Evolutionary conservation across 2,888 invertebrate species (phyloP), one percentile per base, ranked within the genome.

Genomic region (Beris chalybata): DNA sequence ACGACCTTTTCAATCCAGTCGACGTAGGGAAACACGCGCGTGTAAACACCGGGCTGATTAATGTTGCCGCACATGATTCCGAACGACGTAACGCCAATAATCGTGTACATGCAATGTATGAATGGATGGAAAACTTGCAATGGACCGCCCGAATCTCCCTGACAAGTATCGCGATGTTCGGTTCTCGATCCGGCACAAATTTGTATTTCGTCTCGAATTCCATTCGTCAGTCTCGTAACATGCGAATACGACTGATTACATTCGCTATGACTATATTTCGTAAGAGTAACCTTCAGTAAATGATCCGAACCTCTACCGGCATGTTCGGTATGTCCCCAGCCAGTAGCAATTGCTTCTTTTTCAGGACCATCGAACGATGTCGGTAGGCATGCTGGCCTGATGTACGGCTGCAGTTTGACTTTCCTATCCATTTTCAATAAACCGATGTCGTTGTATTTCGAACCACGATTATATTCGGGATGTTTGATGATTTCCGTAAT

Each of bases 141-240:
- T 2, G 86, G 85, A 4, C 86, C 86, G 29, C 87, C 87, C 50
- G 85, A 85, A 76, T 87, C 86, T 13, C 86, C 85, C 38, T 53
- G 64, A 15, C 65, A 66, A n/a, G 59, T 65, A 45, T 69, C 69
- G 29, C 61, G 65, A 1, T 1, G 12, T 53, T 43, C 43, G 4
- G n/a, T 59, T 15, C 43, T 29, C 4, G 59, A 55, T 12, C 68
- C 70, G 13, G 61, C 64, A 68, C 70, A 70, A 15, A 70, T 22
- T 66, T 66, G 64, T 15, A 50, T 47, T 4, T 59, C 44, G 3
- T 56, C 15, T 11, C 12, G 12, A 43, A 70, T 68, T 3, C 70
- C 68, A 5, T 55, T 12, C 3, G 22, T 11, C 6, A 70, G 5
- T 44, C 44, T 22, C 4, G 9, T 44, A 11, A n/a, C 13, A 11